Conservation (phyloP, 2,113 vertebrate genomes). For the Echinops telfairi region DNA sequence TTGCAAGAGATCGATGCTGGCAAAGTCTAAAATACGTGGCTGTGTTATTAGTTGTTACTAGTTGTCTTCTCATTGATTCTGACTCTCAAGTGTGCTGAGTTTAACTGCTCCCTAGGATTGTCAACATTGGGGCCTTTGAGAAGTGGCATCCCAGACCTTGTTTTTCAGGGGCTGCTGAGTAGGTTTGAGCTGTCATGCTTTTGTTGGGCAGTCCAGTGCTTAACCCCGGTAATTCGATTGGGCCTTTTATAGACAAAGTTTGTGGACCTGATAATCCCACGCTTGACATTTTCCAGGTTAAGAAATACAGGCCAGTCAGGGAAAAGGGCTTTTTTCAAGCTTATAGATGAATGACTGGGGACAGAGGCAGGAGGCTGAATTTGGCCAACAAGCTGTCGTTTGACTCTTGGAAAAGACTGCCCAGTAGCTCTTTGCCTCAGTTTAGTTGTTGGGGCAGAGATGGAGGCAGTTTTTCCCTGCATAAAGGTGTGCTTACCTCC, state of each 20-base stretch:
- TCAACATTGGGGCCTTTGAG: not conserved
- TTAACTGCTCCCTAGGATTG: not conserved
- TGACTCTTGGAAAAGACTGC: too few species aligned
- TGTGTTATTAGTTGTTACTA: not conserved
- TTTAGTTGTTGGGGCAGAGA: not conserved
- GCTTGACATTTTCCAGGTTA: not conserved
- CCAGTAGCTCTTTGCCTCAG: not conserved
- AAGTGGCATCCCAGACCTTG: not conserved
- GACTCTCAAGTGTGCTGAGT: not conserved
- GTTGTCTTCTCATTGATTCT: not conserved
- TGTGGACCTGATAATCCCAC: not conserved
- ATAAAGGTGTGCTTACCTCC: not conserved
- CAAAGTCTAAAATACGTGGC: not conserved
- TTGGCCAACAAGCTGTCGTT: too few species aligned
- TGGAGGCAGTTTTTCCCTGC: accelerated
- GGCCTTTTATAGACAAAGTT: not conserved
- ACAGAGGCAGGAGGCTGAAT: not conserved
- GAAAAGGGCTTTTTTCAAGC: not conserved
- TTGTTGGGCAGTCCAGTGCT: not conserved
- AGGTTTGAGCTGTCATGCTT: not conserved
- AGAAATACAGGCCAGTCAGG: not conserved
- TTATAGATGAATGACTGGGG: not conserved
- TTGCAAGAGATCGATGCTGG: not conserved
- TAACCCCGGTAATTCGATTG: not conserved
- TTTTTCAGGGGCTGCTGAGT: not conserved